Percentiles rank a stretch among this genome's conserved stretches.
Conservation (phyloP, 53 echinoderm and acorn worm species). For the Henricia sp. region DNA sequence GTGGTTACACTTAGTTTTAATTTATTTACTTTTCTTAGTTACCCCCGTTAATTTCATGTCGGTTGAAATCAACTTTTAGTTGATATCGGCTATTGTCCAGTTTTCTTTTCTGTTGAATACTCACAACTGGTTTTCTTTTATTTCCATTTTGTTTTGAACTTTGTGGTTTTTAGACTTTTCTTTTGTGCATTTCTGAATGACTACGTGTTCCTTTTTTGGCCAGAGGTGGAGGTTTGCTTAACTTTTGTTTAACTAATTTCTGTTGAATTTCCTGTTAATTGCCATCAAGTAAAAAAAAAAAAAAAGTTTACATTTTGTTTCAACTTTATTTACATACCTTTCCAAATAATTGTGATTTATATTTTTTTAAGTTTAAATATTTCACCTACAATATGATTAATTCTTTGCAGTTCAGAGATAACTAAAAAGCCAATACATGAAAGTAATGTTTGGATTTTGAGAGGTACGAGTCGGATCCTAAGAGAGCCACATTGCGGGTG, state of each 20-base stretch:
- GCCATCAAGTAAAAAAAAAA: slow-evolving; percentile 15
- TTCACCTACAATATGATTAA: too few species aligned
- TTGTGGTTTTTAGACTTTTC: slow-evolving; percentile 16
- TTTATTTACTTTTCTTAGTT: slow-evolving; percentile 38
- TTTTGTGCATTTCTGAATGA: slow-evolving; percentile 61
- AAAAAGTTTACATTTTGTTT: background rate
- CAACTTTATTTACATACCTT: too few species aligned
- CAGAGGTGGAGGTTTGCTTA: slow-evolving; percentile 65
- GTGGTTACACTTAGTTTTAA: slow-evolving; percentile 53
- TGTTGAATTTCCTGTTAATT: slow-evolving; percentile 36
- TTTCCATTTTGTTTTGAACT: slow-evolving; percentile 53
- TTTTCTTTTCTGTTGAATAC: slow-evolving; percentile 41
- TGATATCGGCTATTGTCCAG: slow-evolving; percentile 23
- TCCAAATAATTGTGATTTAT: too few species aligned
- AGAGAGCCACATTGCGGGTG: slow-evolving; percentile 13
- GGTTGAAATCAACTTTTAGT: slow-evolving; percentile 40
- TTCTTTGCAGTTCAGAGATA: too few species aligned
- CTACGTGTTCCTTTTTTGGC: slow-evolving; percentile 30
- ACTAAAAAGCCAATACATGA: too few species aligned
- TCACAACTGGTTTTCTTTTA: slow-evolving; percentile 38
- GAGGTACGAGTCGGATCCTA: too few species aligned
- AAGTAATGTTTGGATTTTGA: too few species aligned
- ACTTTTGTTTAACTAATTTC: slow-evolving; percentile 59
- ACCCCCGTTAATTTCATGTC: slow-evolving; percentile 50
- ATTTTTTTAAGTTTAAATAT: too few species aligned